Base-by-base conservation (phyloP, 1,140 invertebrate genomes). In the Teleopsis dalmanni region DNA sequence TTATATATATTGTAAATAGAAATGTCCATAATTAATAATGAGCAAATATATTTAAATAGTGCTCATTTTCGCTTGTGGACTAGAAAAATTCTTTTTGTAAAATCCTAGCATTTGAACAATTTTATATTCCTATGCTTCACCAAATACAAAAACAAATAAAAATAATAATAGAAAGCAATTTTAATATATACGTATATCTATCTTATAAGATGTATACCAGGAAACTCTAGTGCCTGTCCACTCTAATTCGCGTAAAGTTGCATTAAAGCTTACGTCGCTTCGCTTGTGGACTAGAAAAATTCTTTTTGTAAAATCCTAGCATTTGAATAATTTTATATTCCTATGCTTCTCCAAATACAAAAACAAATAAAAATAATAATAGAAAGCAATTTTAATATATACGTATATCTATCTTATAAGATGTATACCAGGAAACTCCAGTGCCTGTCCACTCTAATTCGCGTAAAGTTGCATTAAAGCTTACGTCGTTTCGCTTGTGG, bases 41-140 rank as follows among this genome's bases (percentile, higher is more conserved):
- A n/a, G n/a, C n/a, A n/a, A n/a, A n/a, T n/a, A n/a, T n/a, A n/a
- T n/a, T n/a, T n/a, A n/a, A n/a, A n/a, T n/a, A n/a, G n/a, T n/a
- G n/a, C n/a, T n/a, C n/a, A n/a, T n/a, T n/a, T 60, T 68, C 65
- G 62, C 62, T 56, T 53, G 50, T 56, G 57, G 62, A 57, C 58
- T 26, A 57, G 45, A 64, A 45, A 54, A 57, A 52, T 19, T 10
- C 13, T 23, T 21, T 37, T 45, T 51, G 11, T 50, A 49, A 51
- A 44, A 54, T 54, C 49, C 49, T 51, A 46, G 46, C 35, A 13
- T 34, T n/a, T 44, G 19, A 45, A 26, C 38, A 34, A 42, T 19
- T 35, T 21, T 13, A 47, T 36, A 21, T 27, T 40, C 34, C 40
- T 37, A 40, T 31, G 14, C 18, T 25, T 25, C 47, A 35, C 44